phyloP scores from a whole-genome alignment of 1,140 invertebrate genomes.

The Hycleus cichorii region DNA sequence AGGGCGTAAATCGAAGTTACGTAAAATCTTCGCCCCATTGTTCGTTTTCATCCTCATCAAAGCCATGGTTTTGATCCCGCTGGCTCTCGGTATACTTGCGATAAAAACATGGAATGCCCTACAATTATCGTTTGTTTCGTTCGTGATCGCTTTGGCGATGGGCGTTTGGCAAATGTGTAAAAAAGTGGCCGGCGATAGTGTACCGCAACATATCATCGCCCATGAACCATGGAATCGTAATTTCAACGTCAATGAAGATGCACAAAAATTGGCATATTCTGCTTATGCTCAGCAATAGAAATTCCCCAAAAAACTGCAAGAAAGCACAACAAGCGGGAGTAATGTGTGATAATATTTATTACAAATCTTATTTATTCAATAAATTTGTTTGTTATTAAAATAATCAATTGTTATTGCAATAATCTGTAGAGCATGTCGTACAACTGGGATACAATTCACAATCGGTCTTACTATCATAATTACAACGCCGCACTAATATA shows the following conservation, averaged over 20 bases:
- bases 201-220: conserved; percentile 58
- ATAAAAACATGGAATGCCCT: conserved; percentile 79
- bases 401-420: too few species aligned
- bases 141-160: conserved; percentile 70
- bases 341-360: conserved; percentile 6
- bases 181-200: conserved; percentile 68
- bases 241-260: conserved; percentile 48
- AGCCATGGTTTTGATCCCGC: conserved; percentile 72
- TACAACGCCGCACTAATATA: too few species aligned
- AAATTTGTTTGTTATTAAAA: too few species aligned
- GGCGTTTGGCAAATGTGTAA: conserved; percentile 79
- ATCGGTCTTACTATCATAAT: too few species aligned
- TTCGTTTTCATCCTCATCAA: conserved; percentile 73
- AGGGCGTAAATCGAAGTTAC: conserved; percentile 63
- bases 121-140: conserved; percentile 77
- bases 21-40: conserved; percentile 74
- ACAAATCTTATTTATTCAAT: too few species aligned
- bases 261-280: conserved; percentile 65
- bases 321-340: not conserved
- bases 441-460: too few species aligned
- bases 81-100: conserved; percentile 72
- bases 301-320: not conserved
- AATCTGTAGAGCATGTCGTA: too few species aligned
- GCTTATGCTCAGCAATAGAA: conserved; percentile 48
- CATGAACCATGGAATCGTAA: conserved; percentile 55